Base-by-base conservation (phyloP, 2,888 invertebrate species). In the Coelogynopora nodosa region DNA sequence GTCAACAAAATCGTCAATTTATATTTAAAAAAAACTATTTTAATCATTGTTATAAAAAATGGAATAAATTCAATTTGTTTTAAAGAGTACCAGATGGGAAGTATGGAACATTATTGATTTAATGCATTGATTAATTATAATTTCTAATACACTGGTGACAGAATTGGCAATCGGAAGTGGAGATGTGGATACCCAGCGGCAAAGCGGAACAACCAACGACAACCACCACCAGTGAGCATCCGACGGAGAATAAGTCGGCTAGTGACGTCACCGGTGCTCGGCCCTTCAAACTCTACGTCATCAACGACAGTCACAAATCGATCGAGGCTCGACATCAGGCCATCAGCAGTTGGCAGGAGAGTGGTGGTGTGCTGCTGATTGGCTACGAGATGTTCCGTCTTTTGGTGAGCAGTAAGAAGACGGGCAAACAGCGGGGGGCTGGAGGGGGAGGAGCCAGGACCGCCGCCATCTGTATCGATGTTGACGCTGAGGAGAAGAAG, bases 131-230 rank as follows among this genome's bases (percentile, higher is more conserved):
- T n/a, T n/a, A n/a, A n/a, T n/a, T n/a, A n/a, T n/a, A n/a, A n/a
- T n/a, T n/a, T n/a, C n/a, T n/a, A n/a, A n/a, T n/a, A n/a, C n/a
- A n/a, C n/a, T n/a, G n/a, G n/a, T n/a, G n/a, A n/a, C 98, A 98
- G 92, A 98, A 98, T 93, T 98, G 98, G 98, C 93, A 96, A 89
- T 95, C 96, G 0, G 99, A 99, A 92, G 99, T 96, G 91, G 97
- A 98, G 91, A 96, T 96, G 94, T 99, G 98, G 98, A 93, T 97
- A 87, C 98, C 98, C 88, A n/a, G n/a, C n/a, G n/a, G n/a, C n/a
- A n/a, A n/a, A n/a, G n/a, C n/a, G n/a, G n/a, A n/a, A 27, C 30
- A 31, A 74, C 23, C 74, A 74, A 74, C 27, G 5, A 49, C 49
- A 49, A 18, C 49, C 5, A 49, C n/a, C n/a, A n/a, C n/a, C n/a